These are phyloP conservation scores for Trichonephila inaurata DNA, from an alignment of 1,140 invertebrate genomes.

Conservation along the genomic window DNA sequence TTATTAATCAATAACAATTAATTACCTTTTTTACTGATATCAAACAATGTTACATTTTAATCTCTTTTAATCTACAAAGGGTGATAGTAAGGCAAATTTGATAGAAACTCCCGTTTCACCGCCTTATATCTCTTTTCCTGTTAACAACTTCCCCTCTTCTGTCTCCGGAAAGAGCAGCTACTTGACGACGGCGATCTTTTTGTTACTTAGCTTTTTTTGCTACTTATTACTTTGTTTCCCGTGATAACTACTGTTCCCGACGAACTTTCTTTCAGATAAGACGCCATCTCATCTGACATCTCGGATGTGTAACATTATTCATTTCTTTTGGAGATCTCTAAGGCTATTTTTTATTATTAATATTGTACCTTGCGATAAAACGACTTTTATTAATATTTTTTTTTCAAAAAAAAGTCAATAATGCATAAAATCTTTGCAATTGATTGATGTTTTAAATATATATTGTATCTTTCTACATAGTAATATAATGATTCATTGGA, in stretches of 20 bases:
- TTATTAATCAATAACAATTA: not conserved
- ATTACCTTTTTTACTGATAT: not conserved
- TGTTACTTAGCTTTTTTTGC: not conserved
- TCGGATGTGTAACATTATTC: not conserved
- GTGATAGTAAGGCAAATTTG: not conserved
- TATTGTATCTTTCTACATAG: too few species aligned
- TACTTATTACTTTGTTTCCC: constrained; percentile 26
- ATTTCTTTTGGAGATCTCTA: not conserved
- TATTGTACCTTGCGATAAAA: not conserved
- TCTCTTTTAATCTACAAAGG: not conserved
- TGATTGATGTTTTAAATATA: too few species aligned
- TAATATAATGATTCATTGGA: too few species aligned
- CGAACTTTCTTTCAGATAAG: constrained; percentile 19
- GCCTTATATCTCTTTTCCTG: not conserved
- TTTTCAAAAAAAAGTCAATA: not conserved
- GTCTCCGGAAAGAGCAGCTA: constrained; percentile 19
- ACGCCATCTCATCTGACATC: constrained; percentile 8
- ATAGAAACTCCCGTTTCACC: not conserved
- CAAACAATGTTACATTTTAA: not conserved
- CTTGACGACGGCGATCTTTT: not conserved
- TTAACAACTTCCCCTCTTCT: not conserved
- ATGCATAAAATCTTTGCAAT: too few species aligned
- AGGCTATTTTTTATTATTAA: not conserved
- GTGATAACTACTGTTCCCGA: constrained; percentile 11
- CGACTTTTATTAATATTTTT: not conserved